Percentiles rank a stretch among this genome's conserved stretches.
phyloP scores from a whole-genome alignment of 2,113 vertebrate species.

The Alectura lathami region DNA sequence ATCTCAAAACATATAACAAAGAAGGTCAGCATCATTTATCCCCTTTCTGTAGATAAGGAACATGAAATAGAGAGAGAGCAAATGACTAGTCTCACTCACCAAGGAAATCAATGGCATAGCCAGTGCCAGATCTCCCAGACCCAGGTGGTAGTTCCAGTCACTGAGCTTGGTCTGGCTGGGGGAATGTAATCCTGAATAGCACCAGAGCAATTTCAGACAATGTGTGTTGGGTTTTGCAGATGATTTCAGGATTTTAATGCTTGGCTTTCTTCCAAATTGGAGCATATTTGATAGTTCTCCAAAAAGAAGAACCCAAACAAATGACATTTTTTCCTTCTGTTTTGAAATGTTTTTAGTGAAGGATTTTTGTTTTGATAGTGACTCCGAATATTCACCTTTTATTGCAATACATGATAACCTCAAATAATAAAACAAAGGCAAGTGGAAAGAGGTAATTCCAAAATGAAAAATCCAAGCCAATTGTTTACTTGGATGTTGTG shows the following conservation, averaged over 20 bases:
- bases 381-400: background rate
- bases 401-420: background rate
- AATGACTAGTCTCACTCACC: background rate
- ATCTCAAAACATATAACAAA: slow-evolving; percentile 29
- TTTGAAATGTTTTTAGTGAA: slow-evolving; percentile 18
- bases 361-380: background rate
- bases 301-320: background rate
- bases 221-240: background rate
- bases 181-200: background rate
- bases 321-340: background rate
- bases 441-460: background rate
- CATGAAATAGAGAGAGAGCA: background rate
- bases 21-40: background rate
- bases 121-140: background rate
- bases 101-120: background rate
- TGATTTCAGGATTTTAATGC: background rate
- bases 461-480: background rate
- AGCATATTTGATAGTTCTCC: background rate
- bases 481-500: background rate
- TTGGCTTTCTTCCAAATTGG: background rate
- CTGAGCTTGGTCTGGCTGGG: background rate
- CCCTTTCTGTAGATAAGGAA: background rate
- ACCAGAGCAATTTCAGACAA: background rate
- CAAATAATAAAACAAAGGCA: background rate
- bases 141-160: background rate